Evolutionary conservation across 2,888 invertebrate species (phyloP), one percentile per base, ranked within the genome.

Genomic region (Axea sp.): DNA sequence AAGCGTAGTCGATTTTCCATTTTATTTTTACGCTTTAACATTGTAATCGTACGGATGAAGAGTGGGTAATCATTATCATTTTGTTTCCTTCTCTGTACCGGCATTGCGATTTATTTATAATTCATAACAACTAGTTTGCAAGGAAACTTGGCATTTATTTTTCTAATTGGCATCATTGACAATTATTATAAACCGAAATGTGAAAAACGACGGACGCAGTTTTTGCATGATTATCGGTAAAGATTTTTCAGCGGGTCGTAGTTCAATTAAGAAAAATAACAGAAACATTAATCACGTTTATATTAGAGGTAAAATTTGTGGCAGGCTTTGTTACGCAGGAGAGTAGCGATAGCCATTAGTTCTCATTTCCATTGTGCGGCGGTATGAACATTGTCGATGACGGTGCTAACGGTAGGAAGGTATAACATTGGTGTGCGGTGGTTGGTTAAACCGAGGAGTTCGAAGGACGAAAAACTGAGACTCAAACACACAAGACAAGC

Each of bases 401-500:
- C 64, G 64, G 51, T 59, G 60, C 53, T 24, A 39, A 68, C 71
- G 41, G 65, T 71, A 69, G 60, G 74, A 64, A 47, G 39, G 64
- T 62, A 33, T 37, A 57, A 49, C 59, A 64, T 8, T 19, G 45
- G 33, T 22, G 51, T 22, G 9, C 33, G 43, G 35, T 19, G 45
- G 53, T 60, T 41, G 55, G 71, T 41, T 26, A 28, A 19, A 7
- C 33, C 24, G 30, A 33, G 33, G 39, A 24, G 55, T 59, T 53
- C 76, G 75, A 57, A 59, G 71, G 64, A 64, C 45, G 55, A 59
- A 68, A 71, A 57, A 49, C 53, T 35, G 59, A 53, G 77, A 76
- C 73, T 74, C 60, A 76, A 79, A 78, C 77, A 74, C 45, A 76
- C 49, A 43, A 72, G 67, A 60, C 76, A 59, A 76, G 77, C 75